Evolutionary conservation across 2,113 vertebrate genomes (phyloP).

Genomic region (Eulemur macaco): DNA sequence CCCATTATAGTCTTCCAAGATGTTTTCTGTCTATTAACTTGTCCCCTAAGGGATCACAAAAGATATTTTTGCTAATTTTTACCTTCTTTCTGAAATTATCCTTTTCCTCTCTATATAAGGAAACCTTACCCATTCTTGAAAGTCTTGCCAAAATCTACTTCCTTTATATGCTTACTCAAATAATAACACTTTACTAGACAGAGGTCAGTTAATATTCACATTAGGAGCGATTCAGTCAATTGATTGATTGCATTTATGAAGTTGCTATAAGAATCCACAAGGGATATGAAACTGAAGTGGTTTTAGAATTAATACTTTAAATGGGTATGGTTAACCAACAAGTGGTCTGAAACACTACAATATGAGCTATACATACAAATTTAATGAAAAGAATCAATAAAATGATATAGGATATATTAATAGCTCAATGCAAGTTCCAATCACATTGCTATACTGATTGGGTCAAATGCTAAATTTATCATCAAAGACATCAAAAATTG

Average conservation of each 20-base stretch:
- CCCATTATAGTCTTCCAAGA: neutral
- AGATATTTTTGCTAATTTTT: neutral
- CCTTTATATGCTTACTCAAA: neutral
- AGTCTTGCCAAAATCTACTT: neutral
- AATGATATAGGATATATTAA: neutral
- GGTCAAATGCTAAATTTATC: neutral
- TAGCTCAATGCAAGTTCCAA: neutral
- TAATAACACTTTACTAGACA: neutral
- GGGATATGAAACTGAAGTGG: neutral
- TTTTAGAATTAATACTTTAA: conserved; percentile 1
- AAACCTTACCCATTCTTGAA: neutral
- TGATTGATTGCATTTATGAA: neutral
- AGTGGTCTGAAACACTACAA: neutral
- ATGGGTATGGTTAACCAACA: neutral
- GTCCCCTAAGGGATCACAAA: neutral
- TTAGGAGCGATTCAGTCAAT: neutral
- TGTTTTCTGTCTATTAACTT: neutral
- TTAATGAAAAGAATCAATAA: neutral
- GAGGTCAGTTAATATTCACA: conserved; percentile 6
- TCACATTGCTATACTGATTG: neutral
- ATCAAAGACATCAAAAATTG: neutral
- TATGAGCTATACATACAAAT: neutral
- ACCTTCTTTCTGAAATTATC: neutral
- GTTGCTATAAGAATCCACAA: neutral
- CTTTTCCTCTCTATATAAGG: neutral